Percentiles rank a stretch among this genome's conserved stretches.
These are phyloP conservation scores for Chaetorhynchus papuensis DNA, from an alignment of 2,113 vertebrate species.

Conservation along the genomic window DNA sequence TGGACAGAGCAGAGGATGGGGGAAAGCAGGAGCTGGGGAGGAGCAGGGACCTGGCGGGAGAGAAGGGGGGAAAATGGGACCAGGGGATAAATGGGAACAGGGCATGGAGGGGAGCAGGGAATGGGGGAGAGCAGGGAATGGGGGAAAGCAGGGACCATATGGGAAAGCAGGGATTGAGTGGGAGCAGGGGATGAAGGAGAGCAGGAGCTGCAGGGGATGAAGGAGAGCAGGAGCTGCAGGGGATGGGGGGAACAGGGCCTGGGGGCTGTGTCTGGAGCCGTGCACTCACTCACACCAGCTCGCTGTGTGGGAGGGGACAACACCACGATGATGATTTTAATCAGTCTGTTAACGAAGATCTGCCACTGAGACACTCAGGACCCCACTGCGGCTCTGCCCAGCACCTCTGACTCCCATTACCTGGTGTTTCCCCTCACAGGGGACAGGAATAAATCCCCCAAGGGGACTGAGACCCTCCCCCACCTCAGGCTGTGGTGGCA, in stretches of 20 bases:
- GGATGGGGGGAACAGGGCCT: too few relatives aligned
- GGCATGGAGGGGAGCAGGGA: background rate
- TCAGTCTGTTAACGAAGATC: background rate
- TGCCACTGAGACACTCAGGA: fast-evolving
- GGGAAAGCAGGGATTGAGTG: background rate
- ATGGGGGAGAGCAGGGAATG: background rate
- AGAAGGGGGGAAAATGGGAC: background rate
- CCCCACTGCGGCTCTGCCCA: background rate
- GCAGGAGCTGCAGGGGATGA: background rate
- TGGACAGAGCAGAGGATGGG: background rate
- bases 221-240: too few relatives aligned
- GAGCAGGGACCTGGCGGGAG: too few relatives aligned
- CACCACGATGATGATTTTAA: fast-evolving
- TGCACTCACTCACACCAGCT: background rate
- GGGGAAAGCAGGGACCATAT: background rate
- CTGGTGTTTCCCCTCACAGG: fast-evolving
- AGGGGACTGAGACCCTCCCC: fast-evolving
- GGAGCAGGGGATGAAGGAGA: background rate
- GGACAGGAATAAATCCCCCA: background rate
- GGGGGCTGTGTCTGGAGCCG: fast-evolving
- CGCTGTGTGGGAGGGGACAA: too few relatives aligned
- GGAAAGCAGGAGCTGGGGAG: background rate
- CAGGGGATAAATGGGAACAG: too few relatives aligned
- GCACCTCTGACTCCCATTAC: background rate
- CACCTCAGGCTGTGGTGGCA: fast-evolving